Percentiles rank a stretch among this genome's conserved stretches.
Conservation (phyloP, 2,113 vertebrate species). For the Sceloporus undulatus region DNA sequence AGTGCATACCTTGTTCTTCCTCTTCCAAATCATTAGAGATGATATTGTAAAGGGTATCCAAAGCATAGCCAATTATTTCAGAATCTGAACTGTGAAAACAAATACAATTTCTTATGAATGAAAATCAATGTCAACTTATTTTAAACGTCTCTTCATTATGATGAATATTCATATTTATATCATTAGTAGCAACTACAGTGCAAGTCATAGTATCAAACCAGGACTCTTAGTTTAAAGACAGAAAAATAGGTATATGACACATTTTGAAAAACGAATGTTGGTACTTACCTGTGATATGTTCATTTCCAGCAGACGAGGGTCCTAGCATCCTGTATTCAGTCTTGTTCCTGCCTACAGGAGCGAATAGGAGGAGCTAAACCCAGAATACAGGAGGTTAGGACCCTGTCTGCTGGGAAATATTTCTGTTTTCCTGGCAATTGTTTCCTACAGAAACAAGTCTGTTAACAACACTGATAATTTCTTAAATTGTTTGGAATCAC, state of each 20-base stretch:
- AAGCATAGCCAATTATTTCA: slow-evolving; percentile 97
- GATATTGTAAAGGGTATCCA: slow-evolving; percentile 97
- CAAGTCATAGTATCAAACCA: not conserved
- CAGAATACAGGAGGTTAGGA: too few species aligned
- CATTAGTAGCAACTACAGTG: not conserved
- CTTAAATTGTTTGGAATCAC: not conserved
- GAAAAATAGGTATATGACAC: too few species aligned
- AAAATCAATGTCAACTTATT: not conserved
- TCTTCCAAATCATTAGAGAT: slow-evolving; percentile 97
- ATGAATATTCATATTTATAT: not conserved
- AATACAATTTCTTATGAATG: not conserved
- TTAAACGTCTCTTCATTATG: not conserved
- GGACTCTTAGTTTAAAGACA: not conserved
- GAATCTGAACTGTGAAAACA: slow-evolving; percentile 89
- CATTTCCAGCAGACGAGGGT: too few species aligned
- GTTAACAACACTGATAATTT: not conserved
- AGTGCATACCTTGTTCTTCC: slow-evolving; percentile 90
- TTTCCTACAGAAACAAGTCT: not conserved
- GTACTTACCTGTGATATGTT: too few species aligned
- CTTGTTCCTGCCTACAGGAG: too few species aligned
- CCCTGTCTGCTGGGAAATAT: too few species aligned
- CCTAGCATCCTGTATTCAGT: too few species aligned
- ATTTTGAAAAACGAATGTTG: too few species aligned
- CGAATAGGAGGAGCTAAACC: too few species aligned
- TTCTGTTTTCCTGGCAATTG: not conserved